phyloP scores from a whole-genome alignment of 2,797 vertebrate genomes.

The Aulostomus chinensis region DNA sequence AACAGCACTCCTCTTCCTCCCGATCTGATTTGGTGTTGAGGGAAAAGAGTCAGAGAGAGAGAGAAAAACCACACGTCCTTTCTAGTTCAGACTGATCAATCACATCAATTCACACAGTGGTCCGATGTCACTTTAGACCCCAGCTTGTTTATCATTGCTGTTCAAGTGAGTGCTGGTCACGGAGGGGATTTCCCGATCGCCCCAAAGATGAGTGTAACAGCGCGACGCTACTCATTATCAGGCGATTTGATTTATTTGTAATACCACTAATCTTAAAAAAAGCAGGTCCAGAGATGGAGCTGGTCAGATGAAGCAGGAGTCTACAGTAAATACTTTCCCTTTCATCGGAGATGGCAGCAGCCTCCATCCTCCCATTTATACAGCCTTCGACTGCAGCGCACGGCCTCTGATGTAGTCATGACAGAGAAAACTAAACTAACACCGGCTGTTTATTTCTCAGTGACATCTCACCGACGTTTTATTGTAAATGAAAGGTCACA shows the following conservation, averaged over 20 bases:
- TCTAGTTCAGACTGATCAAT: conserved; percentile 65
- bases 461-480: background rate
- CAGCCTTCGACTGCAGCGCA: conserved; percentile 21
- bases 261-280: no score
- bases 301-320: background rate
- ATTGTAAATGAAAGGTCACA: conserved; percentile 2
- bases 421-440: no score
- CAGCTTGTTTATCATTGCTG: conserved; percentile 55
- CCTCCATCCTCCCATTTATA: conserved; percentile 36
- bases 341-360: conserved; percentile 26
- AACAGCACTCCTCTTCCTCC: conserved; percentile 1
- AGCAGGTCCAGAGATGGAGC: no score
- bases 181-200: no score
- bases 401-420: conserved; percentile 28
- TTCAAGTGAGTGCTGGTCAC: conserved; percentile 13
- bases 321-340: background rate
- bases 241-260: no score
- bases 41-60: conserved; percentile 37
- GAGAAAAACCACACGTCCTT: conserved; percentile 18
- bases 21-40: conserved; percentile 27
- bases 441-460: background rate
- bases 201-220: no score
- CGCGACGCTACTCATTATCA: no score
- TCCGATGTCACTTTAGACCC: conserved; percentile 54
- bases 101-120: conserved; percentile 48